These are phyloP conservation scores for Hymenochirus boettgeri DNA, from an alignment of 2,113 vertebrate species.

Conservation along the genomic window DNA sequence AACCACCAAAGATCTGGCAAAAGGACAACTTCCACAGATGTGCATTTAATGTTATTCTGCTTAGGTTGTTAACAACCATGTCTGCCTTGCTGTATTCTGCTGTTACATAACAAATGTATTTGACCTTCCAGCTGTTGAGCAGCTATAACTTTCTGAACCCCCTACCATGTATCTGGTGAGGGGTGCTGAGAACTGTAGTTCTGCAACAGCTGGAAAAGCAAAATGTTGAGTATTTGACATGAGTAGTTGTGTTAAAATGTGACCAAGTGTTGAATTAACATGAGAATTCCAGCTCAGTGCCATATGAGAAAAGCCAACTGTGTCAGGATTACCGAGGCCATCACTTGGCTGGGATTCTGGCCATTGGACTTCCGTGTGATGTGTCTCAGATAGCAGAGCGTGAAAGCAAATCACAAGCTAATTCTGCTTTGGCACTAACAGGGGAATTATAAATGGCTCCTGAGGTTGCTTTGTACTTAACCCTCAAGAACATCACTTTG, in stretches of 20 bases:
- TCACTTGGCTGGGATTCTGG: constrained; percentile 34
- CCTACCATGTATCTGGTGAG: too few species aligned
- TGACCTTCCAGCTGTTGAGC: too few species aligned
- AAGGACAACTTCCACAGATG: background rate
- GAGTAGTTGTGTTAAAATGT: background rate
- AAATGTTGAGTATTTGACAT: too few species aligned
- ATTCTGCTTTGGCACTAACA: background rate
- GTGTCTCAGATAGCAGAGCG: constrained; percentile 13
- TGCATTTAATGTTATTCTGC: background rate
- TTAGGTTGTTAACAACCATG: background rate
- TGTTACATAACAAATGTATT: background rate
- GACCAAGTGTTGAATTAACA: background rate
- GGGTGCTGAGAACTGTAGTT: too few species aligned
- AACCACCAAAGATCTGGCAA: too few species aligned
- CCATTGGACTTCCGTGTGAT: constrained; percentile 40
- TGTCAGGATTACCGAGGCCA: constrained; percentile 31
- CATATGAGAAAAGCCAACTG: constrained; percentile 5
- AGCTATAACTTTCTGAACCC: too few species aligned
- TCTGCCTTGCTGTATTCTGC: background rate
- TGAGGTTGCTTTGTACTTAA: constrained; percentile 46
- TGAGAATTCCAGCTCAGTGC: constrained; percentile 2
- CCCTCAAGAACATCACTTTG: constrained; percentile 50
- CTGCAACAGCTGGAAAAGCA: too few species aligned
- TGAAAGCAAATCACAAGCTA: constrained; percentile 5
- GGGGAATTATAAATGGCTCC: constrained; percentile 48